Base-by-base conservation (phyloP, 2,888 invertebrate genomes). In the Cacoxenus indagator region DNA sequence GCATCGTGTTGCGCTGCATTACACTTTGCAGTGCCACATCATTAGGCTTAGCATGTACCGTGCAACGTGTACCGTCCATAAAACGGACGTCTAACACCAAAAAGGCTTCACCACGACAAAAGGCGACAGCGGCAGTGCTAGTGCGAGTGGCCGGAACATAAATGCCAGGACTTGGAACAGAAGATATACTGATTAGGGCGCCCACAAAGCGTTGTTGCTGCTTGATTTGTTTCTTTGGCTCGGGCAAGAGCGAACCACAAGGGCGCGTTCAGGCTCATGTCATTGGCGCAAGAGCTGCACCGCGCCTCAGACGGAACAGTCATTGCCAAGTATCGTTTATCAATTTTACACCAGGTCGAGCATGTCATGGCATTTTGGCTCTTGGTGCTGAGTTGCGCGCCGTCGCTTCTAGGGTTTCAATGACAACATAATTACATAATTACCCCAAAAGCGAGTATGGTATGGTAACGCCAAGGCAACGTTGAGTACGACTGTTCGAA, bases 341-440 rank as follows among this genome's bases (percentile, higher is more conserved):
- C 64, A 27, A 64, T 46, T 64, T 46, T 48, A 64, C 64, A 48
- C 64, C 64, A 64, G 22, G 2, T 64, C 48, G 17, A 17, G 29
- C 64, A 29, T 48, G 29, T 29, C 57, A 57, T 27, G 27, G n/a
- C 29, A 17, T 57, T 57, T 9, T 22, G 9, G 19, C 51, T 17
- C 45, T 43, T n/a, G 45, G 0, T 43, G 45, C 45, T 43, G 11
- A n/a, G 11, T 43, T 11, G 11, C 51, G 22, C 4, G 17, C 19
- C 51, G 51, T 17, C 51, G 51, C 51, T 51, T 51, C 51, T 6
- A 51, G 17, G 51, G 22, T n/a, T 55, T 19, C 27, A 57, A 72
- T 84, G 84, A 84, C 84, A 84, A 74, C 74, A 78, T 84, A 84
- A 84, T 84, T 84, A 75, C 83, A 84, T 84, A 84, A 84, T 84